These are phyloP conservation scores for Aphelenchoides avenae DNA, from an alignment of 1,140 invertebrate species.

Conservation along the genomic window DNA sequence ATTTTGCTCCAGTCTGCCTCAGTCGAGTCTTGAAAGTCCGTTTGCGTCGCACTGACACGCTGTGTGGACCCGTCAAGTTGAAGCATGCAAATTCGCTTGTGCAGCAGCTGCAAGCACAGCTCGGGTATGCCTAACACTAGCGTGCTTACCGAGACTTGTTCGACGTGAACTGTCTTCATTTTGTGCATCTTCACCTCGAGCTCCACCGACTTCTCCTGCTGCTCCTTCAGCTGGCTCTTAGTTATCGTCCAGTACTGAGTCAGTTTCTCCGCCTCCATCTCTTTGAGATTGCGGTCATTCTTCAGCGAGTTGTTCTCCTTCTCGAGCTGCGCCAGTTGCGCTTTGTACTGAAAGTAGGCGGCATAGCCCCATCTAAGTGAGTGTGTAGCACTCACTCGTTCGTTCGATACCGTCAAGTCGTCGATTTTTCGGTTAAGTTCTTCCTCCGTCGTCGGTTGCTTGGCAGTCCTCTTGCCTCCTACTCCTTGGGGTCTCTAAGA, in stretches of 20 bases:
- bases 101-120: constrained; percentile 22
- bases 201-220: constrained; percentile 18
- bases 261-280: constrained; percentile 34
- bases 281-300: constrained; percentile 30
- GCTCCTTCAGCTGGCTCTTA: constrained; percentile 15
- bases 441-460: constrained; percentile 10
- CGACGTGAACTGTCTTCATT: constrained; percentile 31
- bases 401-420: constrained; percentile 16
- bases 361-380: background rate
- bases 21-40: constrained; percentile 8
- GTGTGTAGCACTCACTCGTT: constrained; percentile 21
- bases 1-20: background rate
- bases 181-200: constrained; percentile 26
- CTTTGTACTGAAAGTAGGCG: constrained; percentile 21
- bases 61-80: constrained; percentile 25
- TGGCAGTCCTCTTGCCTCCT: constrained; percentile 18
- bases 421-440: constrained; percentile 19
- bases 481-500: constrained; percentile 18
- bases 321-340: constrained; percentile 9
- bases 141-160: constrained; percentile 34
- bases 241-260: constrained; percentile 35
- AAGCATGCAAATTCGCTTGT: constrained; percentile 34
- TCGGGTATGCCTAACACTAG: background rate
- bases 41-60: constrained; percentile 18
- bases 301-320: constrained; percentile 28